phyloP scores from a whole-genome alignment of 2,888 invertebrate genomes.

The Meganola albula region DNA sequence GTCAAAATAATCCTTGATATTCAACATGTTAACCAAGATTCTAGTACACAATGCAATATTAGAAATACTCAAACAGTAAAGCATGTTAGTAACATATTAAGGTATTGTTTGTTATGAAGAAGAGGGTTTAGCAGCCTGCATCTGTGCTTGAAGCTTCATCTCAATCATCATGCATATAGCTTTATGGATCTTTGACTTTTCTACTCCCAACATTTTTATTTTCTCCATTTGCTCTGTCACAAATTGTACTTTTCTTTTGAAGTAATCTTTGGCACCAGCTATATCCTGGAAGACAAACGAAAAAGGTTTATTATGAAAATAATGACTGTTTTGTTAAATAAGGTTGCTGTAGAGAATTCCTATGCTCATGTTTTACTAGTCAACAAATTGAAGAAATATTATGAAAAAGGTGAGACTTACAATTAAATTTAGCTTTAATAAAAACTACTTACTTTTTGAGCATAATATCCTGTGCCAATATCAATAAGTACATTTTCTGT shows the following conservation, averaged over 20 bases:
- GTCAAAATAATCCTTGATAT: too few relatives aligned
- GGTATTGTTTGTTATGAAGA: conserved; percentile 47
- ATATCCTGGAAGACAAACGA: conserved; percentile 79
- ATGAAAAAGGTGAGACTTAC: too few relatives aligned
- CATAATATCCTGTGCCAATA: conserved; percentile 98
- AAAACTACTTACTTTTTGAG: conserved; percentile 87
- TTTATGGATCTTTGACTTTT: conserved; percentile 89
- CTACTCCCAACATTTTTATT: conserved; percentile 87
- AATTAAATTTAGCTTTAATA: too few relatives aligned
- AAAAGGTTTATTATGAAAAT: too few relatives aligned
- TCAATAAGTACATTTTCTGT: conserved; percentile 94
- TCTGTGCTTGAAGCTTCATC: conserved; percentile 80
- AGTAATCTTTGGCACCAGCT: conserved; percentile 92
- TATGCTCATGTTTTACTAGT: too few relatives aligned
- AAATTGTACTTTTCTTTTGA: conserved; percentile 92
- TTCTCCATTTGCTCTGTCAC: conserved; percentile 97
- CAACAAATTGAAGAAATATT: too few relatives aligned
- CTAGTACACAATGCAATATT: conserved; percentile 19
- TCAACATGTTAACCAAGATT: conserved; percentile 22
- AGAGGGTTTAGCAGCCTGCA: conserved; percentile 55
- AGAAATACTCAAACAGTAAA: conserved; percentile 18
- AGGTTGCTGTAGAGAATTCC: too few relatives aligned
- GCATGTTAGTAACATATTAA: conserved; percentile 17
- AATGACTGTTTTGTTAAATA: too few relatives aligned
- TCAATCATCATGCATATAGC: conserved; percentile 87